Percentiles rank a stretch among this genome's conserved stretches.
phyloP scores from a whole-genome alignment of 2,113 vertebrate genomes.

The Malurus cyaneus region DNA sequence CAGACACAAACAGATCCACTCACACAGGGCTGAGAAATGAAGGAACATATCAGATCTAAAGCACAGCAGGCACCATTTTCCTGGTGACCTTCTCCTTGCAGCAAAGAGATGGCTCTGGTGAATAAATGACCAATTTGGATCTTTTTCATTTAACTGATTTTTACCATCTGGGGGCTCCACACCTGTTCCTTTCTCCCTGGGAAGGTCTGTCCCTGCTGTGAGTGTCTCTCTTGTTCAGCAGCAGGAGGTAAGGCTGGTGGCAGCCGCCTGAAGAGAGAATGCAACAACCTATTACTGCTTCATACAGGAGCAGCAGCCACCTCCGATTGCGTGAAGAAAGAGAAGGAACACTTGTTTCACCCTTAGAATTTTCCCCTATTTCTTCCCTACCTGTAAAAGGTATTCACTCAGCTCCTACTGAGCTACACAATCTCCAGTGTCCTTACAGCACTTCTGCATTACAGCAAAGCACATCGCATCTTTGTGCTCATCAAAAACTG shows the following conservation, averaged over 20 bases:
- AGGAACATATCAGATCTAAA: constrained; percentile 41
- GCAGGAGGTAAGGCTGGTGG: constrained; percentile 35
- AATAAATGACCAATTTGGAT: constrained; percentile 32
- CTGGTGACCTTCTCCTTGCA: constrained; percentile 19
- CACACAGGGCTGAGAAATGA: constrained; percentile 29
- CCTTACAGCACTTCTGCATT: background rate
- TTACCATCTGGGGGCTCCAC: background rate
- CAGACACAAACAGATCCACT: constrained; percentile 26
- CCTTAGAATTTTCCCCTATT: constrained; percentile 1
- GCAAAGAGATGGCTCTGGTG: background rate
- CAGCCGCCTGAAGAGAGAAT: constrained; percentile 49
- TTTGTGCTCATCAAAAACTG: background rate
- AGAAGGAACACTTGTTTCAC: constrained; percentile 38
- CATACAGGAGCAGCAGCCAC: background rate
- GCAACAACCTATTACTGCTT: constrained; percentile 38
- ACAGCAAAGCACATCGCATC: background rate
- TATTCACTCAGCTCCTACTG: background rate
- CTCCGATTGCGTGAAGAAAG: background rate
- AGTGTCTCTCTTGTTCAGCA: constrained; percentile 41
- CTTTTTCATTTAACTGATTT: constrained; percentile 14
- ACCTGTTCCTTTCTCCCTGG: background rate
- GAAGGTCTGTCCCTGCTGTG: constrained; percentile 26
- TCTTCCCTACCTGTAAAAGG: constrained; percentile 23
- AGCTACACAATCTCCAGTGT: background rate
- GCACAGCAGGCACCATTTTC: constrained; percentile 38